Evolutionary conservation across 2,113 vertebrate genomes (phyloP).

Genomic region (Podilymbus podiceps): DNA sequence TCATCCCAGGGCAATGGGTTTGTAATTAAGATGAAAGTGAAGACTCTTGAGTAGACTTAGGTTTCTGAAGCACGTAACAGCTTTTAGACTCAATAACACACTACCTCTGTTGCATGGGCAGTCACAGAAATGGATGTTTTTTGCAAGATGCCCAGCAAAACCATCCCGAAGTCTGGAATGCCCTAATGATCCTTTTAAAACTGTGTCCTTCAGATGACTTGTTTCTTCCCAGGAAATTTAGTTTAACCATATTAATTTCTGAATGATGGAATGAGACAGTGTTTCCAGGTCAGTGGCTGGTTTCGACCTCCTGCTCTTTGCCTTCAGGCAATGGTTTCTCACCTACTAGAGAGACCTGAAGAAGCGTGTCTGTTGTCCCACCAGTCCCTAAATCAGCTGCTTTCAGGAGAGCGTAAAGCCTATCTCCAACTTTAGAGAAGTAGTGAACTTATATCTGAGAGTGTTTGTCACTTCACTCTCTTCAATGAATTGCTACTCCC

Average conservation of each 20-base stretch:
- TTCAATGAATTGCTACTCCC: background rate
- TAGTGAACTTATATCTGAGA: background rate
- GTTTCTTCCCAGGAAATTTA: background rate
- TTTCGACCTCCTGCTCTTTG: background rate
- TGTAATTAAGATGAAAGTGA: background rate
- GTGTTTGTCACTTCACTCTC: background rate
- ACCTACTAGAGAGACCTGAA: background rate
- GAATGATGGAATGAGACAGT: slow-evolving; percentile 50
- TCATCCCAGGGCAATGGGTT: background rate
- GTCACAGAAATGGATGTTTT: background rate
- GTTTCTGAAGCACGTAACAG: background rate
- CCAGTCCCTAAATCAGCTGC: background rate
- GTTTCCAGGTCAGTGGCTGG: slow-evolving; percentile 7
- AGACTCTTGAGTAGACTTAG: background rate
- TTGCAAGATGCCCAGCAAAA: background rate
- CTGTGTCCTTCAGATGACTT: background rate
- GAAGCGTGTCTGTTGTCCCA: background rate
- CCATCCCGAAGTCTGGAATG: background rate
- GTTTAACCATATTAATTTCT: background rate
- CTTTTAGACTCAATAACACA: background rate
- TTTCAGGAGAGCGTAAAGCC: background rate
- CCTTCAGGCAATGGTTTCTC: slow-evolving; percentile 17
- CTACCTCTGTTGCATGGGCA: background rate
- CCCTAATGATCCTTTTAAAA: background rate
- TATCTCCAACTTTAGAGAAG: background rate